phyloP scores from a whole-genome alignment of 2,797 vertebrate genomes.

The Mormyrops attenuatus region DNA sequence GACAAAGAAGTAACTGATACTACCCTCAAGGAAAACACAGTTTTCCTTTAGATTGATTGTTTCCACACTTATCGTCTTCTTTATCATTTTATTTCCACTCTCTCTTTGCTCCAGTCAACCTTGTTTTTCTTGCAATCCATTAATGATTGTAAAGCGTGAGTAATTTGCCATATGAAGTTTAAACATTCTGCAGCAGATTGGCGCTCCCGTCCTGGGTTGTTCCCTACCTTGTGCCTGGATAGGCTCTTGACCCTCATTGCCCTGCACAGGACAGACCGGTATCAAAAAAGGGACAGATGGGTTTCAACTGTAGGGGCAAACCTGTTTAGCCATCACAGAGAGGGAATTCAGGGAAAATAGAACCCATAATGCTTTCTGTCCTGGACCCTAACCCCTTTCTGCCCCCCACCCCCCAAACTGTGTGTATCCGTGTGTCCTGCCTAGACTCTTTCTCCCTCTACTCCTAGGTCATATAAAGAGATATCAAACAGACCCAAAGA shows the following conservation, averaged over 20 bases:
- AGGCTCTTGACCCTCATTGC: neutral
- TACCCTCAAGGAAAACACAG: neutral
- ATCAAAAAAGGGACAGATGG: neutral
- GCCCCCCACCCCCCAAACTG: too few species aligned
- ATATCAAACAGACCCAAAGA: neutral
- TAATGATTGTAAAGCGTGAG: neutral
- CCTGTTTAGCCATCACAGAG: neutral
- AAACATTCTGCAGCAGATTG: neutral
- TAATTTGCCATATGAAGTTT: neutral
- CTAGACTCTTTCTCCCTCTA: neutral
- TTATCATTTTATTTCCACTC: neutral
- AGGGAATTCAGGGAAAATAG: neutral
- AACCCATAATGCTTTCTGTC: neutral
- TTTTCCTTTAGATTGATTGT: neutral
- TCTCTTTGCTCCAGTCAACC: neutral
- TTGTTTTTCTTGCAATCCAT: neutral
- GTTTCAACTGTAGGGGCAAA: neutral
- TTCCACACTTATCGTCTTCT: neutral
- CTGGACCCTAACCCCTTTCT: neutral
- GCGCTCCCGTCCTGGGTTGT: neutral
- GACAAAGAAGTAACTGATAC: slow-evolving; percentile 20
- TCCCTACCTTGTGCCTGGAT: neutral
- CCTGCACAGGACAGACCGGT: neutral
- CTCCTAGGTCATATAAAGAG: neutral
- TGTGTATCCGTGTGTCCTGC: neutral